These are phyloP conservation scores for Halcyon badia DNA, from an alignment of 2,797 vertebrate species.

Conservation along the genomic window DNA sequence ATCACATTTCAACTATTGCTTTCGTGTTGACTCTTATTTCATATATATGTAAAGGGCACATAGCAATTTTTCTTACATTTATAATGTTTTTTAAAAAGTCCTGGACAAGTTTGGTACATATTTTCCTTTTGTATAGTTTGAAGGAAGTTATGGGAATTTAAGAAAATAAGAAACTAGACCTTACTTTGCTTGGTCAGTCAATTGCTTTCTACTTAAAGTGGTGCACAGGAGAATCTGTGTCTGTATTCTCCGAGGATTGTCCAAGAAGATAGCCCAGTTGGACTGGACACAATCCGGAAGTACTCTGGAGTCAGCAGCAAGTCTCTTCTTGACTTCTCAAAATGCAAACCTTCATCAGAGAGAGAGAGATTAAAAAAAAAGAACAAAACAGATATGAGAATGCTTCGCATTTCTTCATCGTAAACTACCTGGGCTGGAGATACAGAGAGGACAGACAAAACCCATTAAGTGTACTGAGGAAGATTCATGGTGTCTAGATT, in stretches of 20 bases:
- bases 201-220: not conserved
- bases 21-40: not conserved
- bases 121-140: not conserved
- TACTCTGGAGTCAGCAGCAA: not conserved
- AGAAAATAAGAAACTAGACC: not conserved
- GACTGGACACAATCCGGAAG: not conserved
- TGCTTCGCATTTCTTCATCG: not conserved
- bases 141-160: not conserved
- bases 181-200: not conserved
- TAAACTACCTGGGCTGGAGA: not conserved
- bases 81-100: not conserved
- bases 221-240: not conserved
- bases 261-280: not conserved
- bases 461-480: not conserved
- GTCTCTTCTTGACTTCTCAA: not conserved
- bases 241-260: not conserved
- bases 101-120: not conserved
- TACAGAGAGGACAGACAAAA: slow-evolving; percentile 9
- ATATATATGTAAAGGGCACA: not conserved
- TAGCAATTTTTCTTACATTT: not conserved
- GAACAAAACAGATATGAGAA: not conserved
- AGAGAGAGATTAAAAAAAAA: not conserved
- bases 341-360: not conserved
- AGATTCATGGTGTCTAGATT: slow-evolving; percentile 37
- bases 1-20: not conserved